These are phyloP conservation scores for Cetonia aurata DNA, from an alignment of 2,888 invertebrate species.

Conservation along the genomic window DNA sequence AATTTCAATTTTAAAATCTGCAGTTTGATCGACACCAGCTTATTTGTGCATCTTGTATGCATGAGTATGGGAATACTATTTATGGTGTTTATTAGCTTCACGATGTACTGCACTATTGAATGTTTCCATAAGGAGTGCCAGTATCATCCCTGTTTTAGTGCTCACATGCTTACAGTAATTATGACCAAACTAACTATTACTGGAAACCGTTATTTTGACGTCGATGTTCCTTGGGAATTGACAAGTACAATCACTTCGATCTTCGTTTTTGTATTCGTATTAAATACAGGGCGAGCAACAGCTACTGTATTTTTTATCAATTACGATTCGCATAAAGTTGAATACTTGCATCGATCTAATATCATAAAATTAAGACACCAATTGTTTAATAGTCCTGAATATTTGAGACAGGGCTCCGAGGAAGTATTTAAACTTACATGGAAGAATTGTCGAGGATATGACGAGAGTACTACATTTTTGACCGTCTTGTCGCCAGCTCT, in stretches of 20 bases:
- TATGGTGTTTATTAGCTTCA: conserved; percentile 8
- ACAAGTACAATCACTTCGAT: conserved; percentile 1
- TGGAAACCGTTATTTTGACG: conserved; percentile 15
- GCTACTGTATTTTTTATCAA: conserved; percentile 24
- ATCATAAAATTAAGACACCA: conserved; percentile 20
- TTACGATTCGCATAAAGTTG: conserved; percentile 13
- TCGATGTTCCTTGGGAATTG: conserved; percentile 30
- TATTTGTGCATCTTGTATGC: conserved; percentile 29
- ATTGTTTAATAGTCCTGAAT: conserved; percentile 28
- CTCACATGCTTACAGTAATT: conserved; percentile 7
- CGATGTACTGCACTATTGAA: conserved; percentile 31
- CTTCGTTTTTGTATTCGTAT: conserved; percentile 31
- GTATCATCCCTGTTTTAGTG: conserved; percentile 10
- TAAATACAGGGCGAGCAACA: conserved; percentile 8
- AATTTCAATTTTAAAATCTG: conserved; percentile 20
- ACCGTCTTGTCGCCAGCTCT: conserved; percentile 29
- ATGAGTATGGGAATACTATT: conserved; percentile 14
- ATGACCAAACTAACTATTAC: conserved; percentile 12
- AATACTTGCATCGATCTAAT: conserved; percentile 25
- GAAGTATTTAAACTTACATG: conserved; percentile 35
- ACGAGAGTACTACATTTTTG: conserved; percentile 36
- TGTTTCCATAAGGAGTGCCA: background rate
- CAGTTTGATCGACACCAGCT: conserved; percentile 10
- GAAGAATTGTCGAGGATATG: conserved; percentile 41
- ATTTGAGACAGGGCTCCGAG: conserved; percentile 28